A percentile compares a stretch with the other conserved stretches of the same genome.
Conservation (phyloP, 2,113 vertebrate species). For the Lanius collurio region DNA sequence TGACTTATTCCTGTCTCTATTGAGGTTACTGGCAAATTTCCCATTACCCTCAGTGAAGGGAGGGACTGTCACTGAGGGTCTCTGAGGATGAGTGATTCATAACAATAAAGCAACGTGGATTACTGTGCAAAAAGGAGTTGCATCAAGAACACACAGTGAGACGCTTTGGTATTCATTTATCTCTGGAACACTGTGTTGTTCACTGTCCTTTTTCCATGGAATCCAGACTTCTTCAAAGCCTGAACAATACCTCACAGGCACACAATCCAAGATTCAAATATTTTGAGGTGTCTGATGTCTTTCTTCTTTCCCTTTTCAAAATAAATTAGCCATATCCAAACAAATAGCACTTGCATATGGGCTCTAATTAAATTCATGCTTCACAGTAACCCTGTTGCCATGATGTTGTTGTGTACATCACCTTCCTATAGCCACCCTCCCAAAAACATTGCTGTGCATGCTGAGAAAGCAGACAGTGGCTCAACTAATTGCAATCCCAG, state of each 20-base stretch:
- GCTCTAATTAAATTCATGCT: background rate
- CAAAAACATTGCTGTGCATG: background rate
- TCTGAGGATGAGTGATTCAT: background rate
- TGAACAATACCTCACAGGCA: background rate
- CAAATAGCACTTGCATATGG: background rate
- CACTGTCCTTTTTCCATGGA: background rate
- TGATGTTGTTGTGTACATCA: background rate
- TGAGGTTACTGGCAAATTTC: conserved; percentile 6
- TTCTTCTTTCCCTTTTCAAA: background rate
- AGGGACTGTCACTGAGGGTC: background rate
- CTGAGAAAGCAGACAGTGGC: background rate
- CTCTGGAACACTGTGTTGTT: background rate
- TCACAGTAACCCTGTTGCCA: background rate
- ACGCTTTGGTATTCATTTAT: background rate
- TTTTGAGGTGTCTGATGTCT: background rate
- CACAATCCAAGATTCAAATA: background rate
- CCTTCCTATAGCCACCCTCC: background rate
- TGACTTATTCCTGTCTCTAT: background rate
- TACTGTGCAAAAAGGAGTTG: background rate
- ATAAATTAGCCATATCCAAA: background rate
- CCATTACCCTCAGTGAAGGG: background rate
- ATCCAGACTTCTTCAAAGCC: background rate
- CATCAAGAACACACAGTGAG: background rate
- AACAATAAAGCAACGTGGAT: background rate
- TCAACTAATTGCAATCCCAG: background rate